Percentiles rank a stretch among this genome's conserved stretches.
These are phyloP conservation scores for Argyresthia albistria DNA, from an alignment of 2,888 invertebrate genomes.

Conservation along the genomic window DNA sequence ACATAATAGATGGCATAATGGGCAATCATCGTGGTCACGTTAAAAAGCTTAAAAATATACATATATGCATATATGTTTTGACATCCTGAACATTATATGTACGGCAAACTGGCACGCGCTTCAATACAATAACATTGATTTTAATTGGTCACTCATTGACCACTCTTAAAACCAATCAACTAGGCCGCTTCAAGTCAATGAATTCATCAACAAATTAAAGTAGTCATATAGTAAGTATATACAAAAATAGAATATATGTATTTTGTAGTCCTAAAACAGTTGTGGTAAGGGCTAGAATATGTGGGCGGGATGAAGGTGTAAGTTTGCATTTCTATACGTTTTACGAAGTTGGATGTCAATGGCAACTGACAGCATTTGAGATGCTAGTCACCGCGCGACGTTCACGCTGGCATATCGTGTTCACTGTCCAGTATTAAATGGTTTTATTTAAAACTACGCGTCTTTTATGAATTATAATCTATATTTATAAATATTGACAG, in stretches of 20 bases:
- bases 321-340: neutral
- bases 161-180: constrained; percentile 14
- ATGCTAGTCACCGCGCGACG: constrained; percentile 33
- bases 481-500: too few relatives aligned
- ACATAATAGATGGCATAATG: neutral
- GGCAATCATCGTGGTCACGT: neutral
- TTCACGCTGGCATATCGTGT: constrained; percentile 35
- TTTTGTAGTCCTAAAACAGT: too few relatives aligned
- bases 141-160: neutral
- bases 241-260: too few relatives aligned
- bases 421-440: neutral
- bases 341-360: neutral
- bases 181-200: constrained; percentile 37
- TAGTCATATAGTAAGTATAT: constrained; percentile 11
- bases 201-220: constrained; percentile 35
- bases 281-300: too few relatives aligned
- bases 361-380: constrained; percentile 10
- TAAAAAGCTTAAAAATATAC: too few relatives aligned
- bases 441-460: neutral
- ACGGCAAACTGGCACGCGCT: neutral
- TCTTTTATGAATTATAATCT: too few relatives aligned
- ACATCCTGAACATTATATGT: too few relatives aligned
- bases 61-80: too few relatives aligned
- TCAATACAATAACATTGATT: neutral
- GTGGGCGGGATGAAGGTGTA: constrained; percentile 7